Percentiles rank a stretch among this genome's conserved stretches.
Evolutionary conservation across 2,797 vertebrate genomes (phyloP).

Genomic region (Ispidina picta): DNA sequence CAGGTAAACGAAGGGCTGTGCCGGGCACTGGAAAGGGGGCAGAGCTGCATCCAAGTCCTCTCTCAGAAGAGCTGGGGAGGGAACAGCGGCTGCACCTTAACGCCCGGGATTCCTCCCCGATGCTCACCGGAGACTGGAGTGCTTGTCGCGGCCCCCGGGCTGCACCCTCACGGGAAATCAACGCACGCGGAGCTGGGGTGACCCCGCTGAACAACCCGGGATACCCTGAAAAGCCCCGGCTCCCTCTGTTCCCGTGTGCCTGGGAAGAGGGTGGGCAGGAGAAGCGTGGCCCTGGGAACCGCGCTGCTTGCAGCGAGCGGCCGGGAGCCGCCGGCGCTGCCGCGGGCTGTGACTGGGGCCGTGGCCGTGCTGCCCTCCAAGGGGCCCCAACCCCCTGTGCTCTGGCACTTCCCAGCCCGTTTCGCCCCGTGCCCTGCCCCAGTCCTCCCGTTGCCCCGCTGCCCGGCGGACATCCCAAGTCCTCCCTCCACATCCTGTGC

Average conservation of each 20-base stretch:
- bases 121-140: accelerated
- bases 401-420: neutral
- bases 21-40: neutral
- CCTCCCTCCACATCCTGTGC: too few relatives aligned
- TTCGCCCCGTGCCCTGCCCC: neutral
- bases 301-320: neutral
- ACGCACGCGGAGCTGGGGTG: accelerated
- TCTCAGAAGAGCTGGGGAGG: accelerated
- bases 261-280: neutral
- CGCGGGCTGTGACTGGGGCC: neutral
- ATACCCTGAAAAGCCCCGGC: accelerated
- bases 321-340: neutral
- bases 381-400: too few relatives aligned
- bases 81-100: neutral
- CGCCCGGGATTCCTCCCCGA: accelerated
- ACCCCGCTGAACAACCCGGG: accelerated
- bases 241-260: accelerated
- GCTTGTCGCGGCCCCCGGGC: accelerated
- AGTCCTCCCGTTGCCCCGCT: neutral
- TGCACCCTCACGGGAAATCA: accelerated
- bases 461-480: neutral
- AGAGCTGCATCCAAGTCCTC: neutral
- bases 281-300: neutral
- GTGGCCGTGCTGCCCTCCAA: neutral
- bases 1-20: accelerated